phyloP scores from a whole-genome alignment of 1,140 invertebrate species.

The Euglossa dilemma region DNA sequence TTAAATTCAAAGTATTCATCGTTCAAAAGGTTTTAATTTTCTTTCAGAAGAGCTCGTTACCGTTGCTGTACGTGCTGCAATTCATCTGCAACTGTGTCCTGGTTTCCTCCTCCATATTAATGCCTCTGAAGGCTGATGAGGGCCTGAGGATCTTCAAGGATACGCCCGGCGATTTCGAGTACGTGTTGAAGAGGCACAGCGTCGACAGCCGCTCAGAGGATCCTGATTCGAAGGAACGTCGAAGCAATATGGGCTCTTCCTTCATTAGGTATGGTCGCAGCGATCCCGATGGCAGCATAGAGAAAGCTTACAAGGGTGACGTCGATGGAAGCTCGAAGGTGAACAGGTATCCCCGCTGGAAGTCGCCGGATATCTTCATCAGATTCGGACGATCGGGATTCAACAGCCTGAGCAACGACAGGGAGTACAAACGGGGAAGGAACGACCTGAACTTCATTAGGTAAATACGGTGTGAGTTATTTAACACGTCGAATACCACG shows the following conservation, averaged over 20 bases:
- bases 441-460: constrained; percentile 70
- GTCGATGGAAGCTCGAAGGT: constrained; percentile 45
- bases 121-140: constrained; percentile 59
- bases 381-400: constrained; percentile 74
- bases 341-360: constrained; percentile 54
- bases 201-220: constrained; percentile 57
- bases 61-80: constrained; percentile 66
- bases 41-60: background rate
- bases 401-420: constrained; percentile 25
- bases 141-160: constrained; percentile 58
- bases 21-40: background rate
- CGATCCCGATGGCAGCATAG: constrained; percentile 36
- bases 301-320: constrained; percentile 35
- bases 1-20: background rate
- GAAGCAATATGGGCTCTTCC: constrained; percentile 73
- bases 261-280: constrained; percentile 78
- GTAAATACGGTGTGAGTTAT: constrained; percentile 4
- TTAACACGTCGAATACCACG: no score
- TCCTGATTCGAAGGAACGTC: constrained; percentile 75
- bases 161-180: constrained; percentile 70
- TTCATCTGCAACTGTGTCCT: constrained; percentile 66
- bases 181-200: constrained; percentile 68
- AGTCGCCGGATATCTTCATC: constrained; percentile 76
- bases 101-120: constrained; percentile 62
- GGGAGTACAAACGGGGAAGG: constrained; percentile 50